These are phyloP conservation scores for Thamnaconus septentrionalis DNA, from an alignment of 2,113 vertebrate species.

Conservation along the genomic window DNA sequence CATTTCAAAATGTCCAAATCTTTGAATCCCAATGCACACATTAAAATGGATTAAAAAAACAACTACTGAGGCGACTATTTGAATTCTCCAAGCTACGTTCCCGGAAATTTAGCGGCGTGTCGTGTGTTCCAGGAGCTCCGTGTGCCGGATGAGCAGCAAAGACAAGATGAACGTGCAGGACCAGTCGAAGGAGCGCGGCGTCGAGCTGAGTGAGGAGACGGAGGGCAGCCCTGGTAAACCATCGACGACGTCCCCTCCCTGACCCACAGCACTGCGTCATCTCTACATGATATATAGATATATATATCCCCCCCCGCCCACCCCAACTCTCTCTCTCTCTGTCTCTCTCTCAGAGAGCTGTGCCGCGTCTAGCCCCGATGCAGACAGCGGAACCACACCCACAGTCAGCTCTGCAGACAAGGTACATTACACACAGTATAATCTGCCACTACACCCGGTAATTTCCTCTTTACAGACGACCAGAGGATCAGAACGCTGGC, in stretches of 20 bases:
- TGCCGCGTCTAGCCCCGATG: constrained; percentile 66
- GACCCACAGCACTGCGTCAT: accelerated
- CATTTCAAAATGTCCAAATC: background rate
- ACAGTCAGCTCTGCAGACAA: constrained; percentile 58
- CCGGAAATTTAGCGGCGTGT: background rate
- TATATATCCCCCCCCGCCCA: no score
- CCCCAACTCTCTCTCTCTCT: background rate
- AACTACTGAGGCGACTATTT: no score
- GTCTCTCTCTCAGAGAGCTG: constrained; percentile 57
- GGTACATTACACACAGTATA: constrained; percentile 23
- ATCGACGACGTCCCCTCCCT: no score
- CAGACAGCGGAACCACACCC: constrained; percentile 58
- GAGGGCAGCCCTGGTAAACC: constrained; percentile 71
- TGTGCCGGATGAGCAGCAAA: constrained; percentile 89
- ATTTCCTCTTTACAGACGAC: no score
- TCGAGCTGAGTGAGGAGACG: constrained; percentile 78
- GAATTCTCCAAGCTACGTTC: no score
- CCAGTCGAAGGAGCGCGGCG: constrained; percentile 85
- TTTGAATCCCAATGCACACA: no score
- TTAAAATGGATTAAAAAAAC: no score
- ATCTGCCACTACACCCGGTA: background rate
- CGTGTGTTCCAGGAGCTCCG: constrained; percentile 77
- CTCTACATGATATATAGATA: background rate
- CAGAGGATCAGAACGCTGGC: no score
- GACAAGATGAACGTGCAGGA: constrained; percentile 90